Conservation (phyloP, 2,113 vertebrate species). For the Callocephalon fimbriatum region DNA sequence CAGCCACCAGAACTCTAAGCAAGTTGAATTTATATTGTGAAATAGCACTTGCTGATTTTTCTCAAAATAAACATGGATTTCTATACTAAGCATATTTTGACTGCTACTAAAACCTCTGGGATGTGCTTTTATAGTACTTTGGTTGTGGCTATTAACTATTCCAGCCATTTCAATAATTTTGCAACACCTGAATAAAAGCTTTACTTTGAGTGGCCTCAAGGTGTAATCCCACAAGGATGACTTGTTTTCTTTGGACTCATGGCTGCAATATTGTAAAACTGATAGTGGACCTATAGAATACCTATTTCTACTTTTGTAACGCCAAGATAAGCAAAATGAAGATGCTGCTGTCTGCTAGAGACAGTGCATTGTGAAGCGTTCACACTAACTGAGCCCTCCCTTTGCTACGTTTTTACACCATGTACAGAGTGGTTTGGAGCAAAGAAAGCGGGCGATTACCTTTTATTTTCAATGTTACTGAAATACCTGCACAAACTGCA, state of each 20-base stretch:
- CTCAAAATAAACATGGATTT: conserved; percentile 73
- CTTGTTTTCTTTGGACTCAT: not conserved
- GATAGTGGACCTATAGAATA: not conserved
- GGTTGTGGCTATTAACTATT: conserved; percentile 6
- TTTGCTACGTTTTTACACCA: not conserved
- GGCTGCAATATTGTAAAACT: not conserved
- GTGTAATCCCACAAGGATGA: not conserved
- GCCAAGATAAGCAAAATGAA: not conserved
- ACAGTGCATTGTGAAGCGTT: not conserved
- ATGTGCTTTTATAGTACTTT: conserved; percentile 8
- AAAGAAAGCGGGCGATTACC: not conserved
- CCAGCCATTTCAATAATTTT: conserved; percentile 16
- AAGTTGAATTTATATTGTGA: conserved; percentile 70
- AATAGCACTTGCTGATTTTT: conserved; percentile 53
- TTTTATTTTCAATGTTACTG: conserved; percentile 11
- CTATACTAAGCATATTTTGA: conserved; percentile 76
- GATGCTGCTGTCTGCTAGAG: not conserved
- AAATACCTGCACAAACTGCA: conserved; percentile 41
- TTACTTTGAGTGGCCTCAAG: not conserved
- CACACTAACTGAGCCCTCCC: not conserved
- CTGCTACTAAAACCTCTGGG: conserved; percentile 52
- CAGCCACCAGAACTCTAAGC: conserved; percentile 44
- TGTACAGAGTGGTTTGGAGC: not conserved
- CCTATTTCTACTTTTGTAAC: not conserved
- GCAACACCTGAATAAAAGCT: not conserved